Evolutionary conservation across 2,113 vertebrate species (phyloP).

Genomic region (Elgaria multicarinata): DNA sequence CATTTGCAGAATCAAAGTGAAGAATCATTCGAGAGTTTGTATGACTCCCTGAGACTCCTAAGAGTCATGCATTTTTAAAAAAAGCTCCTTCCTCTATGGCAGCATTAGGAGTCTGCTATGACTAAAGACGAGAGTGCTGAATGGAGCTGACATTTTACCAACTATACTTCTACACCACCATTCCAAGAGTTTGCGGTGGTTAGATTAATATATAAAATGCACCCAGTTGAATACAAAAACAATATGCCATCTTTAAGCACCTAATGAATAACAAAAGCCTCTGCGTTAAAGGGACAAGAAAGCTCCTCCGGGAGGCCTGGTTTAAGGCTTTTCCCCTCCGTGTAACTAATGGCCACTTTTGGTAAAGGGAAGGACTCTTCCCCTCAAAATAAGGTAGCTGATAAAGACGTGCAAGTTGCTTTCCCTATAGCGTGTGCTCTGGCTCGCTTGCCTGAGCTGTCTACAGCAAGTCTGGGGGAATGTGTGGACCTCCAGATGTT

Average conservation of each 20-base stretch:
- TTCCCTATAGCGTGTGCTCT: not conserved
- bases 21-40: not conserved
- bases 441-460: not conserved
- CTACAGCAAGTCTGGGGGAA: not conserved
- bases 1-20: not conserved
- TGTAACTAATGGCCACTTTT: not conserved
- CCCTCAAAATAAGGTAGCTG: not conserved
- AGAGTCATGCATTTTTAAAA: not conserved
- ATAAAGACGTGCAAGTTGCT: not conserved
- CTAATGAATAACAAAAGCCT: not conserved
- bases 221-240: not conserved
- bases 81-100: not conserved
- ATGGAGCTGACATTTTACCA: not conserved
- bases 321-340: not conserved
- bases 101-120: not conserved
- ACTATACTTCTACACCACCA: not conserved
- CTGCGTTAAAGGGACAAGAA: not conserved
- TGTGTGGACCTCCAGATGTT: too few species aligned
- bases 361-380: not conserved
- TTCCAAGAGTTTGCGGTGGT: not conserved
- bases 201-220: not conserved
- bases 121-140: not conserved
- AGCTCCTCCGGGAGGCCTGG: not conserved
- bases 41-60: too few species aligned
- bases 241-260: not conserved